Base-by-base conservation (phyloP, 2,888 invertebrate species). In the Auanema freiburgensis region DNA sequence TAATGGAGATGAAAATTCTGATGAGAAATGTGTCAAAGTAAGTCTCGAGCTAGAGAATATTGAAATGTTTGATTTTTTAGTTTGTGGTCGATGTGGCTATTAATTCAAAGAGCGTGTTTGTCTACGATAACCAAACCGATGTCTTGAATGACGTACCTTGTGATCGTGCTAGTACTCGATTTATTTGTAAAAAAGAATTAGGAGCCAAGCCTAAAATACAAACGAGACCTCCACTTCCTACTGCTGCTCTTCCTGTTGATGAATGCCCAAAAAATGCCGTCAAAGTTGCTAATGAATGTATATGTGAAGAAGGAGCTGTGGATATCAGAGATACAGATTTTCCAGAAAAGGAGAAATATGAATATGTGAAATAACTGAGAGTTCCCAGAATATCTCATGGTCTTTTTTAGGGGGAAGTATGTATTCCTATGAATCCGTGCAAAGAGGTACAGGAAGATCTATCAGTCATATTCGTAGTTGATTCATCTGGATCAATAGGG, bases 401-500 rank as follows among this genome's bases (percentile, higher is more conserved):
- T 33, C 8, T 33, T 3, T 21, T 46, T 21, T 10, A 46, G 46
- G 46, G 46, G 10, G 46, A 18, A 21, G 46, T 46, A 10, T 46
- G 46, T 10, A 46, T 46, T 10, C 46, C 46, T 5, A 21, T 18
- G 16, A 21, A 46, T 40, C 57, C 57, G 12, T 57, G 57, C 24
- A n/a, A 24, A 12, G 25, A 18, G 44, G 14, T 43, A 1, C 44
- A 6, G 8, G 23, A n/a, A 10, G n/a, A 16, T 18, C 56, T 16
- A 21, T 41, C 57, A 6, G 23, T 57, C 4, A 25, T 57, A 2
- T 57, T 57, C 18, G 25, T 33, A 14, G 50, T 57, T 44, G 57
- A 57, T 25, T 18, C 57, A 16, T 57, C 57, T 24, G 14, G 23
- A 14, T 57, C 57, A 0, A 57, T 57, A 11, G 57, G 50, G 25